Evolutionary conservation across 1,140 invertebrate genomes (phyloP).

Genomic region (Cyphomyrmex costatus): DNA sequence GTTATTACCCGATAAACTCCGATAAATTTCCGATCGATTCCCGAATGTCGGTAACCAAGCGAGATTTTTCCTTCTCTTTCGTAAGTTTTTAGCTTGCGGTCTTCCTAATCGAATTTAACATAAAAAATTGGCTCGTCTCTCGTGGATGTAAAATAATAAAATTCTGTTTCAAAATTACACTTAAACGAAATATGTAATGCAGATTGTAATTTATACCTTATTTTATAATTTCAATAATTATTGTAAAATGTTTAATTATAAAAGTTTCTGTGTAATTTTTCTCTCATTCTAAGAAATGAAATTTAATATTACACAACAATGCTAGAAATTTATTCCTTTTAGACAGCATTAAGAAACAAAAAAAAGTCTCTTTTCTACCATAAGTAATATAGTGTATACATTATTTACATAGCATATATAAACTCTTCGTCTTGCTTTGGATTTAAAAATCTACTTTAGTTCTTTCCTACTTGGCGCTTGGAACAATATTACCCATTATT

Average conservation of each 20-base stretch:
- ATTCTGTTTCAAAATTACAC: constrained; percentile 2
- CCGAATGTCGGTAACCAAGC: constrained; percentile 49
- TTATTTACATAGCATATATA: not conserved
- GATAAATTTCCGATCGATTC: constrained; percentile 77
- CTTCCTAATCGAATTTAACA: constrained; percentile 17
- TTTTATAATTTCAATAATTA: not conserved
- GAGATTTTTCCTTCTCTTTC: constrained; percentile 32
- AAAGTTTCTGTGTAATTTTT: not conserved
- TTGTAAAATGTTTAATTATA: not conserved
- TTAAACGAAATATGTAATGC: not conserved
- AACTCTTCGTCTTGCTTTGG: not conserved
- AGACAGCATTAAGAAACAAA: not conserved
- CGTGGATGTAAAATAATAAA: not conserved
- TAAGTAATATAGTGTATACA: not conserved
- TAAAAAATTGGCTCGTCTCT: not conserved
- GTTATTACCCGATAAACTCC: constrained; percentile 76
- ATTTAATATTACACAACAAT: not conserved
- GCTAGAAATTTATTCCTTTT: not conserved
- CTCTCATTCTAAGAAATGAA: not conserved
- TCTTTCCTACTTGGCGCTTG: not conserved
- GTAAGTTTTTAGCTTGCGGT: not conserved
- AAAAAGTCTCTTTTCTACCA: not conserved
- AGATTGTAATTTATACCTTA: not conserved
- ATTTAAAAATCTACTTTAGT: not conserved
- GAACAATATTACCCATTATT: constrained; percentile 22